Base-by-base conservation (phyloP, 2,797 vertebrate genomes). In the Myiotriccus ornatus region DNA sequence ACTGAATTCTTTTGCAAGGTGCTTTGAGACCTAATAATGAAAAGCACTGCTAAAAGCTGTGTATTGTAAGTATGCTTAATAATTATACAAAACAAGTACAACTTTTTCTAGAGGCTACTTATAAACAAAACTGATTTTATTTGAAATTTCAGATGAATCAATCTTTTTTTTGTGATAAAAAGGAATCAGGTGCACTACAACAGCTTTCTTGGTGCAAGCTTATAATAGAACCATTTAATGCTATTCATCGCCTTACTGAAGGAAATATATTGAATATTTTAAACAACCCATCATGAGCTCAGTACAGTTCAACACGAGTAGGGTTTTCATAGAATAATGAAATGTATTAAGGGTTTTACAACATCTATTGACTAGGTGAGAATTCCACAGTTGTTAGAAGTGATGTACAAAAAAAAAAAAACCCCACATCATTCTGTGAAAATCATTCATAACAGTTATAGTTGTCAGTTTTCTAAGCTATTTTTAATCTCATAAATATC, bases 1-100 rank as follows among this genome's bases (percentile, higher is more conserved):
- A 79, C 16, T 47, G 70, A 87, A 93, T 89, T 90, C 12, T 87
- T 96, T n/a, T 52, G 55, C 87, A 82, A 89, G 86, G 81, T 81
- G 78, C 64, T 93, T 90, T 87, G 75, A 95, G 84, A 84, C 47
- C 13, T 67, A 82, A 44, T 69, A 84, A 79, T 37, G 32, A 50
- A 90, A 90, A 82, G 63, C 32, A 69, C 55, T 74, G 34, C 47
- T 82, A 87, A 93, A 94, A 84, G 23, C 81, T 92, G 43, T 65
- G 7, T 81, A 84, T 79, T 75, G 0, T 46, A 82, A 82, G 34
- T 41, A 82, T 25, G 47, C 59, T 73, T 81, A 85, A 78, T 74
- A 83, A 77, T 62, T 56, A 80, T 15, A 62, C 34, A 80, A 90
- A 90, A 77, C 37, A 65, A 65, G 55, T 37, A 79, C 47, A 85